Evolutionary conservation across 2,113 vertebrate genomes (phyloP).

Genomic region (Fregata magnificens): DNA sequence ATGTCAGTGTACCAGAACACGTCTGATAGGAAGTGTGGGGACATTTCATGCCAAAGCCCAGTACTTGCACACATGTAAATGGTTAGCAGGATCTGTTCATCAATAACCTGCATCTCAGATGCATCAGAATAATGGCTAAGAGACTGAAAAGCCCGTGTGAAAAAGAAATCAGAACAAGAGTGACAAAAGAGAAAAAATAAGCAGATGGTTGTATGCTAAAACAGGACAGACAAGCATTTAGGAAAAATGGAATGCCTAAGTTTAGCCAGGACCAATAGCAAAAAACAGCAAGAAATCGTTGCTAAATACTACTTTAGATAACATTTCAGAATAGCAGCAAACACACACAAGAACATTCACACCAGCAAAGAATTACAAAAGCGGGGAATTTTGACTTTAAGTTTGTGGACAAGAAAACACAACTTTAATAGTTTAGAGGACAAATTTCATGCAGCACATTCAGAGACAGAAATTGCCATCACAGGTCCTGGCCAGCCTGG

Average conservation of each 20-base stretch:
- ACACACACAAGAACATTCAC: neutral
- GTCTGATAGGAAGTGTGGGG: neutral
- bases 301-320: neutral
- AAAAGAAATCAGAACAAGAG: neutral
- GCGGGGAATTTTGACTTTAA: neutral
- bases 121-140: neutral
- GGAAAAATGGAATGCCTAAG: neutral
- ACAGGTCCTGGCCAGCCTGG: neutral
- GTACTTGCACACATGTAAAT: neutral
- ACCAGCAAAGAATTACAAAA: neutral
- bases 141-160: neutral
- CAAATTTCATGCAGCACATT: neutral
- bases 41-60: neutral
- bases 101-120: neutral
- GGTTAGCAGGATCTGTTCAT: neutral
- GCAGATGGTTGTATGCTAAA: neutral
- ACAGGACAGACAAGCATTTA: neutral
- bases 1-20: neutral
- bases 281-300: neutral
- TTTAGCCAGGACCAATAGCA: neutral
- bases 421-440: neutral
- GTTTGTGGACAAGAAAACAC: neutral
- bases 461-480: neutral
- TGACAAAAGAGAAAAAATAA: neutral
- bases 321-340: neutral